Percentiles rank a stretch among this genome's conserved stretches.
Evolutionary conservation across 2,888 invertebrate genomes (phyloP).

Genomic region (Rhimphoctona megacephalus): DNA sequence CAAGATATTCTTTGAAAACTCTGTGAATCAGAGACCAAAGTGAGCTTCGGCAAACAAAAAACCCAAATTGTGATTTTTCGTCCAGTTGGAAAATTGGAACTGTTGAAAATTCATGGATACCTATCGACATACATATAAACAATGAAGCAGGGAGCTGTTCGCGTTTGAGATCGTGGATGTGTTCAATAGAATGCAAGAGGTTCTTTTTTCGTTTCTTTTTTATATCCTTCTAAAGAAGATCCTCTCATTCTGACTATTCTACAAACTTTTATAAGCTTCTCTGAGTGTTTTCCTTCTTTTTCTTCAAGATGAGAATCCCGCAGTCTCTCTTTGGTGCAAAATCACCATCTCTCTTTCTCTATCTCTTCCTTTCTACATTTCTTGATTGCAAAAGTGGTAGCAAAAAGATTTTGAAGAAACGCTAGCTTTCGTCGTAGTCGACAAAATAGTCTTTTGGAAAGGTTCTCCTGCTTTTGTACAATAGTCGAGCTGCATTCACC

Average conservation of each 20-base stretch:
- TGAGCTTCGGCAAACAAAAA: not conserved
- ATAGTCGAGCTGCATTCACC: slow-evolving; percentile 28
- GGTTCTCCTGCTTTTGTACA: slow-evolving; percentile 3
- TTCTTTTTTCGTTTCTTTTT: slow-evolving; percentile 19
- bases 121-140: not conserved
- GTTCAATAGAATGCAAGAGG: slow-evolving; percentile 26
- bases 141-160: not conserved
- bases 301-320: slow-evolving; percentile 16
- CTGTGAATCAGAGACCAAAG: not conserved
- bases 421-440: slow-evolving; percentile 5
- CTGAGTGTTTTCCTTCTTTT: slow-evolving; percentile 10
- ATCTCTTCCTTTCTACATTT: not conserved
- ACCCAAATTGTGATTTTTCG: slow-evolving; percentile 19
- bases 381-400: slow-evolving; percentile 23
- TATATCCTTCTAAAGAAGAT: slow-evolving; percentile 22
- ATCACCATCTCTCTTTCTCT: not conserved
- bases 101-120: slow-evolving; percentile 18
- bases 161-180: slow-evolving; percentile 19
- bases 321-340: not conserved
- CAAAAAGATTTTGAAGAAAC: slow-evolving; percentile 32
- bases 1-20: not conserved
- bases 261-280: slow-evolving; percentile 30
- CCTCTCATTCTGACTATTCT: slow-evolving; percentile 11
- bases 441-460: slow-evolving; percentile 31
- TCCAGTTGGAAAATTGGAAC: slow-evolving; percentile 11